Conservation (phyloP, 2,113 vertebrate genomes). For the Myrmecobius fasciatus region DNA sequence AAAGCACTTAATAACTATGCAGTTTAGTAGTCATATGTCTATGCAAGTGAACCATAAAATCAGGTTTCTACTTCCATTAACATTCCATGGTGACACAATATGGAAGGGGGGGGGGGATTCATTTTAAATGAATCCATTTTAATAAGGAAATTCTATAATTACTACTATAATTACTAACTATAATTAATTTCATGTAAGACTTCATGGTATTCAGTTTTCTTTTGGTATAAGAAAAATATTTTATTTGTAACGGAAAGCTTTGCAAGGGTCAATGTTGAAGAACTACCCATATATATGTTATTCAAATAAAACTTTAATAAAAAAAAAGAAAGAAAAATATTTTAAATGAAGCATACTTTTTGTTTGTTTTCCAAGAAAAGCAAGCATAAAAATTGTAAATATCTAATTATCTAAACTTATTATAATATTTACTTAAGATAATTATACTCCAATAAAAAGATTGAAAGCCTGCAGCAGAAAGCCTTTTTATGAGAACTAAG, state of each 20-base stretch:
- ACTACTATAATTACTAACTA: too few species aligned
- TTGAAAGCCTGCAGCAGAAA: background rate
- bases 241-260: too few species aligned
- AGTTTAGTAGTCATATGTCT: constrained; percentile 19
- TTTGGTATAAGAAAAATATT: background rate
- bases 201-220: background rate
- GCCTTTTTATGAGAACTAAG: background rate
- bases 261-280: too few species aligned
- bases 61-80: constrained; percentile 52
- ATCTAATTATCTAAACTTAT: background rate
- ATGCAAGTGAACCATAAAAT: constrained; percentile 30
- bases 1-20: constrained; percentile 40
- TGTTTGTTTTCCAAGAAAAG: background rate
- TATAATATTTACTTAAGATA: background rate
- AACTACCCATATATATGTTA: too few species aligned
- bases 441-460: background rate
- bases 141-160: constrained; percentile 44
- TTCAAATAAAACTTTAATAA: too few species aligned
- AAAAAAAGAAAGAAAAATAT: background rate
- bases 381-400: background rate
- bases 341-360: background rate
- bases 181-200: background rate
- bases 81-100: constrained; percentile 15
- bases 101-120: background rate
- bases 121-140: constrained; percentile 6